A percentile compares a stretch with the other conserved stretches of the same genome.
Evolutionary conservation across 2,888 invertebrate species (phyloP).

Genomic region (Ecdyonurus torrentis): DNA sequence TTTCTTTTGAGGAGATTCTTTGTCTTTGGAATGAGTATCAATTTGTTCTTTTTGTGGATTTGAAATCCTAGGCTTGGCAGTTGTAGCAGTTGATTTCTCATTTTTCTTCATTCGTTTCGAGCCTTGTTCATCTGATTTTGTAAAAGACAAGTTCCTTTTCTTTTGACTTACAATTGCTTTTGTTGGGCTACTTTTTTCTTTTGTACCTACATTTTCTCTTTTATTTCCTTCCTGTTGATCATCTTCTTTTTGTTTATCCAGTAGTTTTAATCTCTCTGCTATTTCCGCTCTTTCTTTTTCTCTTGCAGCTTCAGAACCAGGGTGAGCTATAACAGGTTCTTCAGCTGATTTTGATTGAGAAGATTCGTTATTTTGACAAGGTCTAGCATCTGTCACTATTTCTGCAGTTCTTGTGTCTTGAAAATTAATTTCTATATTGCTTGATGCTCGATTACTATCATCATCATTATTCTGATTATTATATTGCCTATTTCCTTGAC

Average conservation of each 20-base stretch:
- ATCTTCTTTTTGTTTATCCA: not conserved
- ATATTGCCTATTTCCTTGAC: not conserved
- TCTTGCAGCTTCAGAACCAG: not conserved
- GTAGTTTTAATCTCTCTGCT: not conserved
- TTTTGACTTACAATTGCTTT: not conserved
- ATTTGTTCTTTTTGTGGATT: not conserved
- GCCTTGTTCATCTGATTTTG: no score
- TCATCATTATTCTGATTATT: not conserved
- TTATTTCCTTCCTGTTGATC: not conserved
- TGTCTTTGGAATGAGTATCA: not conserved
- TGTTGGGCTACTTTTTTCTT: not conserved
- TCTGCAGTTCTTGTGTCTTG: not conserved
- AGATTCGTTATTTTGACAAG: not conserved
- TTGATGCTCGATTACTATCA: not conserved
- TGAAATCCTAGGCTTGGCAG: not conserved
- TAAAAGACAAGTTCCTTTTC: no score
- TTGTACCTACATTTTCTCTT: not conserved
- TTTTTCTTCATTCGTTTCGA: no score
- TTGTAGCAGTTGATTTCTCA: not conserved
- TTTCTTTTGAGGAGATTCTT: not conserved
- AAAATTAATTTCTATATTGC: no score
- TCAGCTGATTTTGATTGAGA: not conserved
- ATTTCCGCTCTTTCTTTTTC: not conserved
- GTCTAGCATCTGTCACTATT: not conserved
- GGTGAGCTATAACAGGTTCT: not conserved